Evolutionary conservation across 2,797 vertebrate species (phyloP).

Genomic region (Phataginus tetradactyla): DNA sequence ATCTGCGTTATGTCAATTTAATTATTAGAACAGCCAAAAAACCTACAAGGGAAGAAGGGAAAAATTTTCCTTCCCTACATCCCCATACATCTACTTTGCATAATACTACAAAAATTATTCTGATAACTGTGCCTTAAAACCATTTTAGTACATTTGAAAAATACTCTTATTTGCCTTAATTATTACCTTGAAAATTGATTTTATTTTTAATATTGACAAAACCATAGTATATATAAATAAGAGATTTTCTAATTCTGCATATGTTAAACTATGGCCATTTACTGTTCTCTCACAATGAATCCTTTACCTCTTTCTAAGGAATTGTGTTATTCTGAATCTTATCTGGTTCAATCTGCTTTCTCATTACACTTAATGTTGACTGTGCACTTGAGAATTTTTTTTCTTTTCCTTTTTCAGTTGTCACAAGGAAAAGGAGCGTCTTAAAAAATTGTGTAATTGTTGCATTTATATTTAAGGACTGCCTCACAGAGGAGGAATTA

Average conservation of each 20-base stretch:
- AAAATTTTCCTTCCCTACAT: not conserved
- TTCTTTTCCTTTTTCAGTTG: not conserved
- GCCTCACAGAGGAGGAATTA: not conserved
- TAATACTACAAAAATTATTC: not conserved
- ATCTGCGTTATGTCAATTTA: not conserved
- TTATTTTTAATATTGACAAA: not conserved
- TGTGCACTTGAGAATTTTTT: not conserved
- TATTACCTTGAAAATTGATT: not conserved
- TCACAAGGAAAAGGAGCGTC: not conserved
- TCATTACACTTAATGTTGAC: not conserved
- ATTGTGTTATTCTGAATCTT: not conserved
- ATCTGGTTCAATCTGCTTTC: not conserved
- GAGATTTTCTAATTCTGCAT: not conserved
- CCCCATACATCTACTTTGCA: not conserved
- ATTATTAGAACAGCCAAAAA: not conserved
- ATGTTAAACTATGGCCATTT: not conserved
- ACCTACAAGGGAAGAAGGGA: not conserved
- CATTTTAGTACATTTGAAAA: not conserved
- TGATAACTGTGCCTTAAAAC: not conserved
- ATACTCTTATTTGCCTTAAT: not conserved
- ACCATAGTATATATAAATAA: not conserved
- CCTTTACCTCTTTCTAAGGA: not conserved
- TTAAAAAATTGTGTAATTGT: not conserved
- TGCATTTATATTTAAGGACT: not conserved
- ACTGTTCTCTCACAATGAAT: not conserved